Conservation (phyloP, 2,797 vertebrate genomes). For the Notolabrus celidotus region DNA sequence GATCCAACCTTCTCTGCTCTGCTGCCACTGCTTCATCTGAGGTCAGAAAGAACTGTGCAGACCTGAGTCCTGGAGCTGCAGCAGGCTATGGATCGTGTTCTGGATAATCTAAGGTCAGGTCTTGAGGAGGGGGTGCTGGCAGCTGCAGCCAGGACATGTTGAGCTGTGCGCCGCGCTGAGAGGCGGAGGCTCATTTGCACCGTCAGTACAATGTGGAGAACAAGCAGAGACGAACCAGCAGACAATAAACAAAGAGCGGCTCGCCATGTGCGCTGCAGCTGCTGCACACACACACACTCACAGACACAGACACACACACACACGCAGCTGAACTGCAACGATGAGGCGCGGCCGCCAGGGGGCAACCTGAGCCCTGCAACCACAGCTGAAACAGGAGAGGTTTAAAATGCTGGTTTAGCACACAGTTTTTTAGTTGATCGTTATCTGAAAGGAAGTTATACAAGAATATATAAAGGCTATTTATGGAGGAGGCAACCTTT, state of each 20-base stretch:
- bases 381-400: neutral
- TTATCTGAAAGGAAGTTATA: too few species aligned
- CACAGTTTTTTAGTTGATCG: too few species aligned
- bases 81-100: neutral
- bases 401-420: too few species aligned
- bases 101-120: neutral
- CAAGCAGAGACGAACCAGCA: slow-evolving; percentile 49
- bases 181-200: slow-evolving; percentile 28
- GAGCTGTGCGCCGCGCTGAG: slow-evolving; percentile 14
- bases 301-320: neutral
- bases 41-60: neutral
- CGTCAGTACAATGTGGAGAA: slow-evolving; percentile 50
- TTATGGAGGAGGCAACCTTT: too few species aligned
- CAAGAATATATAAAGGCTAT: too few species aligned
- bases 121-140: neutral
- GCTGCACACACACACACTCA: slow-evolving; percentile 36
- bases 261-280: slow-evolving; percentile 82
- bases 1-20: neutral
- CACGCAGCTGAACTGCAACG: slow-evolving; percentile 33
- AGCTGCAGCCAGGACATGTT: slow-evolving; percentile 28
- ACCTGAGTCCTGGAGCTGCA: too few species aligned
- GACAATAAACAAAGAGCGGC: slow-evolving; percentile 80
- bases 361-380: slow-evolving; percentile 50
- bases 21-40: neutral
- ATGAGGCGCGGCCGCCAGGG: slow-evolving; percentile 68